A percentile compares a stretch with the other conserved stretches of the same genome.
Evolutionary conservation across 2,888 invertebrate genomes (phyloP).

Genomic region (Ichneumoninae sp.): DNA sequence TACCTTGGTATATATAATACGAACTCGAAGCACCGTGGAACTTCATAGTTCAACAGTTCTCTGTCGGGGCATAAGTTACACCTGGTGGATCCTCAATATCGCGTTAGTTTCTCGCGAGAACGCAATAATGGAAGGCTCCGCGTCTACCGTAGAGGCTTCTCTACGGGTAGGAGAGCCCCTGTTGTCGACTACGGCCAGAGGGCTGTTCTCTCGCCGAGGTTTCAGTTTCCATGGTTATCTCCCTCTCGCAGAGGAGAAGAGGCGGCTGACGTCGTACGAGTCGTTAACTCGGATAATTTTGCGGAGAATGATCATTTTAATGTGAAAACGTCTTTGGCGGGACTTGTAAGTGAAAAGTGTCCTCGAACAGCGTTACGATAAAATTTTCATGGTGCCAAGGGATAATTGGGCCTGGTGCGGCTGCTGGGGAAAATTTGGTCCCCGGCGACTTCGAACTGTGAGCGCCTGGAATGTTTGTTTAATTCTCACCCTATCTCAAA

Average conservation of each 20-base stretch:
- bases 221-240: conserved; percentile 13
- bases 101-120: conserved; percentile 71
- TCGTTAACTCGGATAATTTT: background rate
- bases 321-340: background rate
- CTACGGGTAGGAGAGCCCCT: background rate
- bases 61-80: conserved; percentile 75
- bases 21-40: conserved; percentile 70
- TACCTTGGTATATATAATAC: conserved; percentile 69
- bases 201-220: conserved; percentile 8
- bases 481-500: background rate
- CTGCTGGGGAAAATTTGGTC: too few relatives aligned
- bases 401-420: too few relatives aligned
- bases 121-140: conserved; percentile 42
- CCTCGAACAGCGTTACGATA: background rate
- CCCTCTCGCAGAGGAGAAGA: background rate
- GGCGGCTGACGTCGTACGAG: background rate
- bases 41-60: conserved; percentile 47
- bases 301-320: background rate
- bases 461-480: too few relatives aligned
- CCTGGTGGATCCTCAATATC: conserved; percentile 79
- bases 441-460: background rate
- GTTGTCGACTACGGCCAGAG: conserved; percentile 3
- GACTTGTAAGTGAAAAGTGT: background rate
- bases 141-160: background rate
- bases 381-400: background rate